Conservation (phyloP, 1,140 invertebrate genomes). For the Aphelenchoides besseyi region DNA sequence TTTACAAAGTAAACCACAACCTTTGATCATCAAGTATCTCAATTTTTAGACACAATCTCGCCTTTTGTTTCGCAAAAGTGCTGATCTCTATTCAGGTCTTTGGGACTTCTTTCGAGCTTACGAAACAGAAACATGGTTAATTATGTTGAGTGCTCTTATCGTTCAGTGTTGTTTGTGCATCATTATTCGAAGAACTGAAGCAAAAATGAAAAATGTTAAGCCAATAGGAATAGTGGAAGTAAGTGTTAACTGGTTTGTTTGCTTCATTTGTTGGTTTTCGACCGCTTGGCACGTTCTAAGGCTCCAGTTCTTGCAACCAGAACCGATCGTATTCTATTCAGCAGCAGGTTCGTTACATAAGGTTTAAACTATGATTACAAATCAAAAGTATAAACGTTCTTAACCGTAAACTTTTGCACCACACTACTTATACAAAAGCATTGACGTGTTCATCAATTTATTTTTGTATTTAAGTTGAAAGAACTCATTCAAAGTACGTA, state of each 20-base stretch:
- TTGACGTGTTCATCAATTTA: not conserved
- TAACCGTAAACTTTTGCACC: constrained; percentile 12
- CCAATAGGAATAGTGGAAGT: not conserved
- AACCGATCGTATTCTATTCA: not conserved
- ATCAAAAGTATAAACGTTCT: no score
- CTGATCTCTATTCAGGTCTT: not conserved
- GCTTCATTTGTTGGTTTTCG: not conserved
- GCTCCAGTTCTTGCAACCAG: constrained; percentile 18
- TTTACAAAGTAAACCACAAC: constrained; percentile 7
- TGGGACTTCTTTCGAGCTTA: constrained; percentile 14
- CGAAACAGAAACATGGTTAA: not conserved
- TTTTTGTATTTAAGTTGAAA: not conserved
- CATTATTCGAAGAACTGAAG: not conserved
- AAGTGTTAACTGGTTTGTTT: not conserved
- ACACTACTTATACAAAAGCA: not conserved
- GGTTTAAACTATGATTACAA: no score
- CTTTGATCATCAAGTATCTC: not conserved
- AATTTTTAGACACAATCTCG: constrained; percentile 3
- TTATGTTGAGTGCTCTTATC: constrained; percentile 9
- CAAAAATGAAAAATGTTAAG: constrained; percentile 4
- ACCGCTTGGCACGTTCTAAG: not conserved
- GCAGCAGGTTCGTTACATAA: not conserved
- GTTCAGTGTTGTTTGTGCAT: not conserved
- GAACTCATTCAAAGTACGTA: no score
- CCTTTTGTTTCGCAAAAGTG: not conserved